Base-by-base conservation (phyloP, 2,113 vertebrate species). In the Alethe diademata region DNA sequence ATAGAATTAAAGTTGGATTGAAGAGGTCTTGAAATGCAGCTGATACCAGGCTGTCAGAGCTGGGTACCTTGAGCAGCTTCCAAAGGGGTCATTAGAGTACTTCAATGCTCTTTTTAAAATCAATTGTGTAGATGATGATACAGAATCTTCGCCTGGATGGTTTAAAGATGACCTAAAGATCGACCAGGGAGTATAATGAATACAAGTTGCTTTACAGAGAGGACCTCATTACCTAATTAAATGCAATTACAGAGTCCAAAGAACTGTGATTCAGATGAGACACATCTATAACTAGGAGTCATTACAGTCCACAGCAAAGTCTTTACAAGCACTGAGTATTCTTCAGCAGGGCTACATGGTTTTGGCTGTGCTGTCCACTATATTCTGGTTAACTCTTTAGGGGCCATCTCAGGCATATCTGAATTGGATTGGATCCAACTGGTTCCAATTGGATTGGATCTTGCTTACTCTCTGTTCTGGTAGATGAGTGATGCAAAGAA, bases 161-260 rank as follows among this genome's bases (percentile, higher is more conserved):
- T 65, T 93, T 95, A 65, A 95, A 95, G 70, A 88, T 93, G 74
- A 64, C 61, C 76, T 69, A 85, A 81, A 74, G 82, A 86, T 95
- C 5, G 22, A 87, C 48, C 26, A 64, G 74, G 53, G 88, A 79
- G 19, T 36, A 40, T 88, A 85, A 82, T 82, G 66, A 88, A 72
- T 75, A 83, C 61, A 86, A 76, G 79, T 53, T 51, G 64, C 28
- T 92, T 93, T 92, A 88, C n/a, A 53, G 62, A 65, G 50, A 69
- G 60, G n/a, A 45, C 66, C 73, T 51, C 57, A 70, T 95, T 73
- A 72, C 45, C 45, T 93, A 73, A 88, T 90, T 93, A 92, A 88
- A 73, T 80, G 58, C 57, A 83, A 80, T 96, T 93, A 86, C 57
- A 40, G 67, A 57, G 50, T 65, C 45, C 72, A 83, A 86, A 80